These are phyloP conservation scores for Agrotis clavis DNA, from an alignment of 2,888 invertebrate species.

Conservation along the genomic window DNA sequence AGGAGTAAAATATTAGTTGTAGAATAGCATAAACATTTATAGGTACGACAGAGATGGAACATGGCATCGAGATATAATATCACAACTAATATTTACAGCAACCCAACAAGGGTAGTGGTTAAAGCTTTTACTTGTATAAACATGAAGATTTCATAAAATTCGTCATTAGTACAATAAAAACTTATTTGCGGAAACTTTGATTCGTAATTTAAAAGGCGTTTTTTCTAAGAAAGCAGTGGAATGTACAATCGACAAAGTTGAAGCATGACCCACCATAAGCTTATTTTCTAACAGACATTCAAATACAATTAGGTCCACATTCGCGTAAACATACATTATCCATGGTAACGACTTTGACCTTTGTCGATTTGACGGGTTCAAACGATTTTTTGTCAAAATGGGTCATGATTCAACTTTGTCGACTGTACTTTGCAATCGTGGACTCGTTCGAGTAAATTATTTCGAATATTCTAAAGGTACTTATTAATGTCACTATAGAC, in stretches of 20 bases:
- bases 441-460: neutral
- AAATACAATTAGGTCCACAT: no score
- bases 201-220: conserved; percentile 1
- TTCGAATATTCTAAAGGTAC: neutral
- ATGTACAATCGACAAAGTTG: no score
- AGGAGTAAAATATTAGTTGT: conserved; percentile 63
- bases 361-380: no score
- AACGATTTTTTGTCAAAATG: no score
- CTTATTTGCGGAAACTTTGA: conserved; percentile 20
- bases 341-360: no score
- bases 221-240: neutral
- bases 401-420: no score
- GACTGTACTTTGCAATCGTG: no score
- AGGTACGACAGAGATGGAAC: conserved; percentile 68
- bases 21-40: conserved; percentile 55
- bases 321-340: no score
- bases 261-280: no score
- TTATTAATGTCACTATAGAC: no score
- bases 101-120: conserved; percentile 78
- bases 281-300: no score
- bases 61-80: conserved; percentile 85
- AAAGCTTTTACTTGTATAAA: conserved; percentile 79
- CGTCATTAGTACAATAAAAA: conserved; percentile 26
- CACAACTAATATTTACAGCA: conserved; percentile 85
- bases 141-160: conserved; percentile 50